A percentile compares a stretch with the other conserved stretches of the same genome.
Conservation (phyloP, 2,113 vertebrate genomes). For the Microtus ochrogaster region DNA sequence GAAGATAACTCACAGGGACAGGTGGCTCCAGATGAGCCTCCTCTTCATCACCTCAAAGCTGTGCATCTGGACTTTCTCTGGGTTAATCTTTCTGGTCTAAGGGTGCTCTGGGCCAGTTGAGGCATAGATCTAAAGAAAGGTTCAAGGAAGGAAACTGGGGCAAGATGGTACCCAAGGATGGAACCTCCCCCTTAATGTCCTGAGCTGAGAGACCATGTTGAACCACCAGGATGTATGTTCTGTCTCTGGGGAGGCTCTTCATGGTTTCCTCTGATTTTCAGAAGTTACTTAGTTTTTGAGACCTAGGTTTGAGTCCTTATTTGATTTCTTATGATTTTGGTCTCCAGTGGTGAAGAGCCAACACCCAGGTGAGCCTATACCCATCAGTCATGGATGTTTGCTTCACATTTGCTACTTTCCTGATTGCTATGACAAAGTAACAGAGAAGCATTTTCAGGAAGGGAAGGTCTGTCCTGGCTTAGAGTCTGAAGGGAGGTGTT, state of each 20-base stretch:
- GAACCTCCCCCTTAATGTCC: background rate
- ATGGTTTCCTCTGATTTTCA: background rate
- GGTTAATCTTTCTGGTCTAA: background rate
- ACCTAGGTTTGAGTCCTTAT: background rate
- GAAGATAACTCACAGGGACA: background rate
- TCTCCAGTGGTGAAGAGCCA: background rate
- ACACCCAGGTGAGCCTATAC: accelerated
- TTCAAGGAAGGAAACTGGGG: background rate
- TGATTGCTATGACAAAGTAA: background rate
- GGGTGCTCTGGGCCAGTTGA: background rate
- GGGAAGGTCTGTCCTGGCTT: background rate
- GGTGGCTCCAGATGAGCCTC: accelerated
- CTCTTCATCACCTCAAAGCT: background rate
- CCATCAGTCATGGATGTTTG: background rate
- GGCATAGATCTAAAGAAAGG: background rate
- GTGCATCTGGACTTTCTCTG: background rate
- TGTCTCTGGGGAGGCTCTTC: background rate
- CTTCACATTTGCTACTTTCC: background rate
- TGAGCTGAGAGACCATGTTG: background rate
- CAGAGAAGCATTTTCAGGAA: no score
- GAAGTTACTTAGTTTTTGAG: background rate
- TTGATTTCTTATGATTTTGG: background rate
- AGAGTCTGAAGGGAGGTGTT: no score
- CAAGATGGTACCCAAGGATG: background rate
- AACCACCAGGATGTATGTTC: background rate